These are phyloP conservation scores for Strix aluco DNA, from an alignment of 2,113 vertebrate genomes.

Conservation along the genomic window DNA sequence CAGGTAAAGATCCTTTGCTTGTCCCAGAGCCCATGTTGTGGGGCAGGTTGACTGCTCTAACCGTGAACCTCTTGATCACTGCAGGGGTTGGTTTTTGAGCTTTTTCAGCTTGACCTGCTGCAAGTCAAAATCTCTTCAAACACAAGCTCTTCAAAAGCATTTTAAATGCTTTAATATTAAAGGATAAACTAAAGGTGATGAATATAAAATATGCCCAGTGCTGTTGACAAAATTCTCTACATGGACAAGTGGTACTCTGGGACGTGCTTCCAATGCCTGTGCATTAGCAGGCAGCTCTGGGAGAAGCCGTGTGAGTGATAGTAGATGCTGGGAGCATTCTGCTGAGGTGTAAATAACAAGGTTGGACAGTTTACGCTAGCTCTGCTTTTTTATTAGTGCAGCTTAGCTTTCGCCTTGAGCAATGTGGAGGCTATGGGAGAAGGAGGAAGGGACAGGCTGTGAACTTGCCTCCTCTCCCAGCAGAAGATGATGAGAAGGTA, in stretches of 20 bases:
- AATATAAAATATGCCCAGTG: not conserved
- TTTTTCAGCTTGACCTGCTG: not conserved
- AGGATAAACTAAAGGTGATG: not conserved
- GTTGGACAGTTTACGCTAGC: constrained; percentile 31
- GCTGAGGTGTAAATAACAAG: constrained; percentile 60
- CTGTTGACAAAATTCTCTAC: accelerated
- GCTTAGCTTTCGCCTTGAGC: not conserved
- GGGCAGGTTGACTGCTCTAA: not conserved
- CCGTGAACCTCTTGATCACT: not conserved
- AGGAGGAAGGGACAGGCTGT: constrained; percentile 19
- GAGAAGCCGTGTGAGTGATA: not conserved
- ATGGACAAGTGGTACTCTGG: not conserved
- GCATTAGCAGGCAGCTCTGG: not conserved
- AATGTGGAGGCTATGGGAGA: not conserved
- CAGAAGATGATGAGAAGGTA: not conserved
- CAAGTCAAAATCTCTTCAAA: not conserved
- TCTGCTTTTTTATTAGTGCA: constrained; percentile 48
- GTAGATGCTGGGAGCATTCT: not conserved
- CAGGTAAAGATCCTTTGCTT: not conserved
- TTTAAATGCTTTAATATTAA: not conserved
- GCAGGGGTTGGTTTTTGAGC: not conserved
- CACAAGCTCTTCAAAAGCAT: not conserved
- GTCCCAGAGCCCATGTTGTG: not conserved
- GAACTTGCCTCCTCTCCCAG: not conserved
- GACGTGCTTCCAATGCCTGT: not conserved